phyloP scores from a whole-genome alignment of 2,797 vertebrate species.

The Rhinophrynus dorsalis region DNA sequence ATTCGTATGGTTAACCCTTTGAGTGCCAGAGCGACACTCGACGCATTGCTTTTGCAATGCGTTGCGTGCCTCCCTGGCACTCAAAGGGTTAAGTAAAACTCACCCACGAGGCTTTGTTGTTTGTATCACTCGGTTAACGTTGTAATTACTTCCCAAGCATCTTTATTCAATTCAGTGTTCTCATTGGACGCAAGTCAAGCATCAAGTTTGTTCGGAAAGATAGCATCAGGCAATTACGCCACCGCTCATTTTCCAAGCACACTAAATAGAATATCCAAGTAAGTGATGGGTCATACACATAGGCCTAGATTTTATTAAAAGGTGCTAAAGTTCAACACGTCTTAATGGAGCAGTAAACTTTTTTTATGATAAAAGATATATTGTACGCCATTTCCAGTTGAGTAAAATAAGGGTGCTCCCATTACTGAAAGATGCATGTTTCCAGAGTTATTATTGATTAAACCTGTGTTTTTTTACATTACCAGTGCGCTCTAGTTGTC shows the following conservation, averaged over 20 bases:
- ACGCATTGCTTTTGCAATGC: too few species aligned
- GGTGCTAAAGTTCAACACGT: neutral
- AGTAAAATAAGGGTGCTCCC: too few species aligned
- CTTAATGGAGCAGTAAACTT: too few species aligned
- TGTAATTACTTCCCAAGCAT: constrained; percentile 35
- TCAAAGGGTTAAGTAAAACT: neutral
- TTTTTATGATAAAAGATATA: too few species aligned
- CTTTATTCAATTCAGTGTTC: constrained; percentile 49
- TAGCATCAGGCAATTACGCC: constrained; percentile 34
- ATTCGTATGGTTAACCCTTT: too few species aligned
- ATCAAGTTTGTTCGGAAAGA: constrained; percentile 40
- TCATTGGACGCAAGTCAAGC: constrained; percentile 40
- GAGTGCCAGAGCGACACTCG: too few species aligned
- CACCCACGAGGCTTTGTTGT: constrained; percentile 9
- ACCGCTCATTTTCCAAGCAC: constrained; percentile 7
- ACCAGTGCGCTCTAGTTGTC: too few species aligned
- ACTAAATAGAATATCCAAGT: constrained; percentile 5
- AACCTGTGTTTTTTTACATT: too few species aligned
- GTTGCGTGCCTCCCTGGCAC: too few species aligned
- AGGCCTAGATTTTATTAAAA: neutral
- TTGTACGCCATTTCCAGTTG: too few species aligned
- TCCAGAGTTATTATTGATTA: too few species aligned
- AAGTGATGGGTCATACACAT: neutral
- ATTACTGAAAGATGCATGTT: too few species aligned
- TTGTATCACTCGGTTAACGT: constrained; percentile 14